Percentiles rank a stretch among this genome's conserved stretches.
phyloP scores from a whole-genome alignment of 2,888 invertebrate species.

The Cantharis nigra region DNA sequence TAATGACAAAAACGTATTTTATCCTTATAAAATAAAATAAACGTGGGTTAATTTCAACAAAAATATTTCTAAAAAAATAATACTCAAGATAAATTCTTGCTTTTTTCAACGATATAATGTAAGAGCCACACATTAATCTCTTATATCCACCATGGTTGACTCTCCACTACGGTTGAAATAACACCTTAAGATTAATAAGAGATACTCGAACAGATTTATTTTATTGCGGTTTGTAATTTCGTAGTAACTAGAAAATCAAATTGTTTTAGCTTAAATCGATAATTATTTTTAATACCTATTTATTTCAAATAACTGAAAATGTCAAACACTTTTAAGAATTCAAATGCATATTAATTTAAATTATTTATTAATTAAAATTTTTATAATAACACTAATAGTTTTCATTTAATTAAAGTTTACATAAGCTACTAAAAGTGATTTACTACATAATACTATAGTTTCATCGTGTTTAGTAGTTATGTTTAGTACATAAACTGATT shows the following conservation, averaged over 20 bases:
- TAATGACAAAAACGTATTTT: not conserved
- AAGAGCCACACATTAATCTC: conserved; percentile 43
- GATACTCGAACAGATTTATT: conserved; percentile 44
- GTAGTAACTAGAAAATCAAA: not conserved
- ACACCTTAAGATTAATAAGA: conserved; percentile 46
- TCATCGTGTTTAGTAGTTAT: too few species aligned
- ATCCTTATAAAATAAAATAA: not conserved
- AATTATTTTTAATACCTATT: not conserved
- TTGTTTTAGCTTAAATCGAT: not conserved
- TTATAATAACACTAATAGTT: too few species aligned
- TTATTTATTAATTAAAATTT: too few species aligned
- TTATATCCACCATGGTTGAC: conserved; percentile 38
- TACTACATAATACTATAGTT: too few species aligned
- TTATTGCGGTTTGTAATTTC: not conserved
- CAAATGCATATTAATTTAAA: too few species aligned
- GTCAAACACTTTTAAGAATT: too few species aligned
- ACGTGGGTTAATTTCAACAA: not conserved
- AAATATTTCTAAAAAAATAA: not conserved
- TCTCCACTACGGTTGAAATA: conserved; percentile 41
- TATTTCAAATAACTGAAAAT: too few species aligned
- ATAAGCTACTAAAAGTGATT: too few species aligned
- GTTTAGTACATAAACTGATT: too few species aligned
- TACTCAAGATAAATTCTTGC: not conserved
- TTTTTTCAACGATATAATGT: not conserved
- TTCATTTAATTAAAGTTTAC: too few species aligned